Evolutionary conservation across 2,797 vertebrate genomes (phyloP), one percentile per base, ranked within the genome.

Genomic region (Oreochromis mossambicus): DNA sequence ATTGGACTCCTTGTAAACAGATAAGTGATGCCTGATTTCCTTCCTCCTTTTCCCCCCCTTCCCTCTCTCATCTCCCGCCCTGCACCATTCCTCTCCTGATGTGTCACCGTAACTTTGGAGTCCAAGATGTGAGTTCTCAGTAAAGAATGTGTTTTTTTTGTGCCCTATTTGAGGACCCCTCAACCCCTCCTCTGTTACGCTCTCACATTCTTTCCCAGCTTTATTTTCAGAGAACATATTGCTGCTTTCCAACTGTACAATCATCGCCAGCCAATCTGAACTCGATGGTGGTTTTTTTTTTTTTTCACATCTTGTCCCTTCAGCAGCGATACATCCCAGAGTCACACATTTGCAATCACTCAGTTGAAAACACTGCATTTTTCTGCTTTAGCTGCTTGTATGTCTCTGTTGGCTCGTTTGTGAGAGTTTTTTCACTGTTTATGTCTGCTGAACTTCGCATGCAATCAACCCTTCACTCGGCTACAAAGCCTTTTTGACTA

Each of bases 91-190:
- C 91, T 94, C 92, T 92, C 56, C 70, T 90, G 87, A 94, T 96
- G 94, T 96, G 95, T 96, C 95, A 95, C 91, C 91, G 87, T 80
- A 83, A 92, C 92, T 94, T 94, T 93, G 81, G 88, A 86, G 93
- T 96, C 96, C 96, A 97, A 96, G 94, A 93, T 88, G 93, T 97
- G 97, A 97, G 94, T 96, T 96, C 95, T 94, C 92, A 81, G 91
- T 36, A 91, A 97, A 96, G 96, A 97, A 96, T 97, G 96, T 96
- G 95, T 89, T 91, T 94, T 92, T 70, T 70, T 19, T 85, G 89
- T 94, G 88, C 92, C 92, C 93, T 85, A 77, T 93, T 85, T 83
- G 85, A 92, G 91, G 88, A 56, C 66, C 91, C 92, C 90, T 83
- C 91, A 83, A 63, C 92, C 91, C 92, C 94, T 91, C 91, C 89